These are phyloP conservation scores for Ophioderma brevispina DNA, from an alignment of 35 echinoderm and acorn worm species.

Conservation along the genomic window DNA sequence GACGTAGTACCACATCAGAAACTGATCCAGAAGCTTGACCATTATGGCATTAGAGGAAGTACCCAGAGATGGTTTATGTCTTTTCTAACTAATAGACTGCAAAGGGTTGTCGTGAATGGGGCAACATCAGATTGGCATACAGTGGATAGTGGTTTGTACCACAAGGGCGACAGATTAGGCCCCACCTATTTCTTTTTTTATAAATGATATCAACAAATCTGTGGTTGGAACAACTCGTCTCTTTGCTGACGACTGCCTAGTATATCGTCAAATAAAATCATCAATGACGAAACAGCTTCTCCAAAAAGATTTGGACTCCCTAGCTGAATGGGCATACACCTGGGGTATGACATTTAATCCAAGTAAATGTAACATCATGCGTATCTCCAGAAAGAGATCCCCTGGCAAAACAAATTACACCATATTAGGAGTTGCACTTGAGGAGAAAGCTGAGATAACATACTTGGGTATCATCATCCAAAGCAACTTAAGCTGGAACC, in stretches of 20 bases:
- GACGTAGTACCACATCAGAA: conserved; percentile 37
- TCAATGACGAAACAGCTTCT: background rate
- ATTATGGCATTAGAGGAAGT: conserved; percentile 37
- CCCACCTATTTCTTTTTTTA: conserved; percentile 23
- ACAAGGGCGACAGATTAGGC: conserved; percentile 33
- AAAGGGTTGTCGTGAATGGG: conserved; percentile 25
- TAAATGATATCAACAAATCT: conserved; percentile 18
- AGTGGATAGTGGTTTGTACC: conserved; percentile 20
- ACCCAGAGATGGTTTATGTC: conserved; percentile 27
- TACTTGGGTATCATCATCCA: conserved; percentile 50
- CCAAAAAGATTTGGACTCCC: conserved; percentile 25
- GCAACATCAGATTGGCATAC: background rate
- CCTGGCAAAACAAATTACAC: conserved; percentile 28
- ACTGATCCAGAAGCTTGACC: conserved; percentile 39
- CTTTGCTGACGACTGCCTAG: conserved; percentile 38
- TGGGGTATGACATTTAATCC: conserved; percentile 50
- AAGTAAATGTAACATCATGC: conserved; percentile 39
- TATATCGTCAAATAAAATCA: conserved; percentile 18
- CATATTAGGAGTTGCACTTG: conserved; percentile 15
- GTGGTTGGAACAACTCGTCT: conserved; percentile 7
- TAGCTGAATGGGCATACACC: conserved; percentile 12
- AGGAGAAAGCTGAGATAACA: conserved; percentile 27
- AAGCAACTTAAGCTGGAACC: conserved; percentile 22
- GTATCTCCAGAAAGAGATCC: conserved; percentile 37
- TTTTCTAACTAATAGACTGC: conserved; percentile 33